Evolutionary conservation across 2,113 vertebrate genomes (phyloP).

Genomic region (Toxostoma redivivum): DNA sequence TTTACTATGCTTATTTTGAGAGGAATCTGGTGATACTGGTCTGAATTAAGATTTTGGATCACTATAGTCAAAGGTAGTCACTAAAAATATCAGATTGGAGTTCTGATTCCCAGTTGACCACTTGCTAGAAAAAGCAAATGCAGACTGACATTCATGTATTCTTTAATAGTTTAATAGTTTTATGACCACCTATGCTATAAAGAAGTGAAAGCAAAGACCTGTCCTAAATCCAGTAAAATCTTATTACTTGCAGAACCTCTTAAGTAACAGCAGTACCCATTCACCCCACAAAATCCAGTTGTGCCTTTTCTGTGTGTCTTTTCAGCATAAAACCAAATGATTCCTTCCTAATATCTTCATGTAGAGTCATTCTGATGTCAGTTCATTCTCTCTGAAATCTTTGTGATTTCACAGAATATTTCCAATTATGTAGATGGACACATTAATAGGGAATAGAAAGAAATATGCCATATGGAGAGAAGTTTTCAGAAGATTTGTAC

Average conservation of each 20-base stretch:
- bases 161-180: not conserved
- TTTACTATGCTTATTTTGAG: not conserved
- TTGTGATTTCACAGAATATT: not conserved
- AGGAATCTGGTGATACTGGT: not conserved
- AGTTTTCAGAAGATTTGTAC: not conserved
- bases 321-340: not conserved
- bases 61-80: not conserved
- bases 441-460: not conserved
- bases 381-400: not conserved
- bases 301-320: not conserved
- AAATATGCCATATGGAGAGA: not conserved
- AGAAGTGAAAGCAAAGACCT: not conserved
- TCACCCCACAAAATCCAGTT: not conserved
- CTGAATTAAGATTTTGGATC: not conserved
- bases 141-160: not conserved
- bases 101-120: not conserved
- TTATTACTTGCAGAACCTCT: not conserved
- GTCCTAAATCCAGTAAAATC: not conserved
- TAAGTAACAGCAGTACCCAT: accelerated
- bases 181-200: not conserved
- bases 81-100: not conserved
- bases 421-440: not conserved
- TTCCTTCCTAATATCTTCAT: not conserved
- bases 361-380: not conserved
- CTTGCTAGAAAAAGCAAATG: not conserved